Base-by-base conservation (phyloP, 2,888 invertebrate genomes). In the Aphrophora alni region DNA sequence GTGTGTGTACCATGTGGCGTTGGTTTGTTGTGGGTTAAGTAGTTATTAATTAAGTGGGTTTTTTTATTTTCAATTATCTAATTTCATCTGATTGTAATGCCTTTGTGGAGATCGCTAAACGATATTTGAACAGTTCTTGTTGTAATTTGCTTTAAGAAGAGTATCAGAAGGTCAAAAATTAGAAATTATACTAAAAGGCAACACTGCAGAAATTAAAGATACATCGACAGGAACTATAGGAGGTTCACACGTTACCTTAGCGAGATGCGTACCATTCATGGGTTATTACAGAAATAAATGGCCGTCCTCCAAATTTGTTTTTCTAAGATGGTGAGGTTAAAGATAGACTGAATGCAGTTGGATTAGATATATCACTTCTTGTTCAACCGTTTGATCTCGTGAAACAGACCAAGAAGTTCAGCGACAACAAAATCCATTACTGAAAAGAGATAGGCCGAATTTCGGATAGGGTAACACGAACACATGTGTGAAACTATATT, bases 251-350 rank as follows among this genome's bases (percentile, higher is more conserved):
- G 95, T 95, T 0, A 87, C 97, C 0, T 91, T 94, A 0, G 90
- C 93, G 0, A 87, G 91, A 87, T 90, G 93, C 0, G 90, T 91
- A 83, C 91, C 93, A 0, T 91, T 92, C 91, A 85, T 95, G 97
- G 96, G 93, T 94, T 44, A 90, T 97, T 84, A 97, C 97, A 0
- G 97, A 98, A 89, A 94, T 97, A 86, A 97, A 98, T 89, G 95
- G 95, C 78, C 90, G 97, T 77, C 95, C 97, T 0, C 89, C 97
- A 74, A 95, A 94, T 86, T 88, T 96, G 59, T 90, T 95, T 86
- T 92, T 91, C 86, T 94, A 94, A 82, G 95, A 95, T 82, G 92
- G 90, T 80, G 92, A 96, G 88, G 95, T 96, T 80, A 93, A 94
- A 87, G 94, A 94, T 86, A 91, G 97, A 5, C 90, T 97, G 21